Conservation (phyloP, 2,113 vertebrate species). For the Collichthys lucidus region DNA sequence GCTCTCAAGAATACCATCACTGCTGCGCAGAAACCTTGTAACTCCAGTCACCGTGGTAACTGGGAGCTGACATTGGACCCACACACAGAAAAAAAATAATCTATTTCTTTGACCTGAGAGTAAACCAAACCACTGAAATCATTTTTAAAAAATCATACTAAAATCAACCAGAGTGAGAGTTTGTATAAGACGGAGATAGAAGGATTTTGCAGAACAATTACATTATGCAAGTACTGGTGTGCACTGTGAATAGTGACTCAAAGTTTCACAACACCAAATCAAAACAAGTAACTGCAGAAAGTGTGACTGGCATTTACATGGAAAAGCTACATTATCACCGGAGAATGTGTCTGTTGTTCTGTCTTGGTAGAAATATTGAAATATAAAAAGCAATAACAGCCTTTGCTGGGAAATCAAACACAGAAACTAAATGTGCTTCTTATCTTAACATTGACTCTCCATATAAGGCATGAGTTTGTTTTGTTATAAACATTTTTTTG, state of each 20-base stretch:
- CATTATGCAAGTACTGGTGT: constrained; percentile 63
- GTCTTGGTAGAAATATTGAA: constrained; percentile 76
- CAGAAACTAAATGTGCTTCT: constrained; percentile 85
- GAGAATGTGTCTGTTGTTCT: constrained; percentile 70
- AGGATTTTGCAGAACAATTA: constrained; percentile 69
- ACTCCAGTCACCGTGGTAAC: constrained; percentile 27
- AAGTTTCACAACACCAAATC: constrained; percentile 72
- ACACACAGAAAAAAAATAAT: neutral
- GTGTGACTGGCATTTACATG: constrained; percentile 73
- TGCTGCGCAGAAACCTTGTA: constrained; percentile 42
- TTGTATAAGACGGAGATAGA: constrained; percentile 41
- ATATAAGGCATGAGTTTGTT: constrained; percentile 86
- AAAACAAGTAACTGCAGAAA: constrained; percentile 68
- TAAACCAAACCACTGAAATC: constrained; percentile 53
- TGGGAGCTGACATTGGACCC: constrained; percentile 36
- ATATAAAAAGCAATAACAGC: constrained; percentile 77
- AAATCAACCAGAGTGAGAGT: constrained; percentile 28
- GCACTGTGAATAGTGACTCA: constrained; percentile 64
- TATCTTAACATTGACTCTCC: constrained; percentile 83
- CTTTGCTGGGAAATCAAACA: constrained; percentile 72
- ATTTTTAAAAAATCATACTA: constrained; percentile 10
- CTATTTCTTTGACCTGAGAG: constrained; percentile 54
- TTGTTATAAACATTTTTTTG: constrained; percentile 82
- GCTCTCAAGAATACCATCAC: constrained; percentile 34
- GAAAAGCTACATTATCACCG: constrained; percentile 73